phyloP scores from a whole-genome alignment of 2,113 vertebrate genomes.

The Diadophis punctatus region DNA sequence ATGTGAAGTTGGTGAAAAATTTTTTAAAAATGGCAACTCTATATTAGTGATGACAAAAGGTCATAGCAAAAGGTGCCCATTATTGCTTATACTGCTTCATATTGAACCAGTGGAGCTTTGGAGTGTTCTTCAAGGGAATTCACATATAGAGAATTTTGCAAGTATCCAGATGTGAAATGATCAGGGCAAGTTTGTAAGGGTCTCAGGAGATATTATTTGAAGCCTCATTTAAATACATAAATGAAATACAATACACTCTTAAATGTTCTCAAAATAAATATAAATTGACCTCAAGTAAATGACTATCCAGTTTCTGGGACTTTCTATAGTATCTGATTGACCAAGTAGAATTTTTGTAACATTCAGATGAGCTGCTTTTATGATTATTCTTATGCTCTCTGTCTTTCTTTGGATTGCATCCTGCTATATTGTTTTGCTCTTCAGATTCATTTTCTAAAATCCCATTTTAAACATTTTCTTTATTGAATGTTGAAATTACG shows the following conservation, averaged over 20 bases:
- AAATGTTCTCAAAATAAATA: not conserved
- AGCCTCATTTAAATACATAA: no score
- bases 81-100: not conserved
- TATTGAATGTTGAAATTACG: conserved; percentile 1
- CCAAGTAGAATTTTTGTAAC: not conserved
- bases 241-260: not conserved
- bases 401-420: not conserved
- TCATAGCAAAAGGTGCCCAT: not conserved
- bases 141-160: not conserved
- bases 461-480: conserved; percentile 9
- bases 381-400: not conserved
- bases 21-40: no score
- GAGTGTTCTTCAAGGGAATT: not conserved
- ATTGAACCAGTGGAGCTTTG: not conserved
- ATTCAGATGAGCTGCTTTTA: not conserved
- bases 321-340: not conserved
- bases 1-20: no score
- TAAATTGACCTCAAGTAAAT: not conserved
- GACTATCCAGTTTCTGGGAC: not conserved
- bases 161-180: not conserved
- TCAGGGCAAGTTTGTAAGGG: not conserved
- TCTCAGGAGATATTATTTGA: not conserved
- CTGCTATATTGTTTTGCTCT: conserved; percentile 4
- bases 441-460: conserved; percentile 2
- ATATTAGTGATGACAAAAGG: not conserved